A percentile compares a stretch with the other conserved stretches of the same genome.
phyloP scores from a whole-genome alignment of 2,888 invertebrate species.

The Melanostoma mellinum region DNA sequence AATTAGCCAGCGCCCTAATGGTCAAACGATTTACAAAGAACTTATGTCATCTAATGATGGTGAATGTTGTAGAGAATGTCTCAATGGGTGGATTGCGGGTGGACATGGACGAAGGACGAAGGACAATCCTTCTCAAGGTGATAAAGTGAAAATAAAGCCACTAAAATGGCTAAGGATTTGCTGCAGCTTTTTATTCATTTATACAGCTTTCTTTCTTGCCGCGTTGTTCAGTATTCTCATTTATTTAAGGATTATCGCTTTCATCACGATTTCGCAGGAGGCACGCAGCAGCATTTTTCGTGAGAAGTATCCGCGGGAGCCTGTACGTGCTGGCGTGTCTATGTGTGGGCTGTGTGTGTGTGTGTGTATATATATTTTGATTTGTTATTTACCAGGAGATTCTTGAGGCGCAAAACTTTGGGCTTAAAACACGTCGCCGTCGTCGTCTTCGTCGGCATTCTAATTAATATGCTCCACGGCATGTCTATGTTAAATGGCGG shows the following conservation, averaged over 20 bases:
- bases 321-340: too few relatives aligned
- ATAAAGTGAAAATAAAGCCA: too few relatives aligned
- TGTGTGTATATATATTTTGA: neutral
- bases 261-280: constrained; percentile 28
- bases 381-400: constrained; percentile 28
- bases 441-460: neutral
- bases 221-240: constrained; percentile 18
- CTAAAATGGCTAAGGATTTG: too few relatives aligned
- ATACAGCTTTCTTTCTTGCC: too few relatives aligned
- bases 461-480: constrained; percentile 59
- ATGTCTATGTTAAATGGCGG: constrained; percentile 21
- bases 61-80: too few relatives aligned
- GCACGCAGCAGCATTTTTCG: neutral
- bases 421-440: neutral
- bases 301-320: too few relatives aligned
- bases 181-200: too few relatives aligned
- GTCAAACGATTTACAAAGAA: neutral
- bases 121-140: too few relatives aligned
- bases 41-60: neutral
- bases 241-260: constrained; percentile 46
- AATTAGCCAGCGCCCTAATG: constrained; percentile 1
- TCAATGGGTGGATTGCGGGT: too few relatives aligned
- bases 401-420: constrained; percentile 24
- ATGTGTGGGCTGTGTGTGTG: too few relatives aligned
- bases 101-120: too few relatives aligned